phyloP scores from a whole-genome alignment of 2,113 vertebrate species.

The Cryptotis parvus region DNA sequence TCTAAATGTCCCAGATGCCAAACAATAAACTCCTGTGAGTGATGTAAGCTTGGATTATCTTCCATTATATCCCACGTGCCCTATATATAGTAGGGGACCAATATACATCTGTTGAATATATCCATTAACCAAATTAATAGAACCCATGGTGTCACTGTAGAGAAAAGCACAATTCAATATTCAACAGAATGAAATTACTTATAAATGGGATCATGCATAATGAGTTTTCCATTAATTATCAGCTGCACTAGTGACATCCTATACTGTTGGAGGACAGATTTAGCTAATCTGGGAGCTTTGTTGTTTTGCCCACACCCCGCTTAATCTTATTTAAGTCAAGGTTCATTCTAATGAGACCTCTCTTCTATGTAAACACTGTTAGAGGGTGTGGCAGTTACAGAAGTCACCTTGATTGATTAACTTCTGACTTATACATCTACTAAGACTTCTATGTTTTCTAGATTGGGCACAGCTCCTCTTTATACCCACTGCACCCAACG shows the following conservation, averaged over 20 bases:
- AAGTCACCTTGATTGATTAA: too few relatives aligned
- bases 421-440: too few relatives aligned
- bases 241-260: not conserved
- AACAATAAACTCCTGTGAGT: not conserved
- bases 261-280: not conserved
- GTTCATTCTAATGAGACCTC: too few relatives aligned
- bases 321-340: too few relatives aligned
- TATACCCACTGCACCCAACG: too few relatives aligned
- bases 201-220: slow-evolving; percentile 4
- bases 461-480: too few relatives aligned
- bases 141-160: not conserved
- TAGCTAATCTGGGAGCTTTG: too few relatives aligned
- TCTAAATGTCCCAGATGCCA: not conserved
- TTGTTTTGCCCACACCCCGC: too few relatives aligned
- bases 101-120: not conserved
- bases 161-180: slow-evolving; percentile 17
- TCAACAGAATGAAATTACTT: not conserved
- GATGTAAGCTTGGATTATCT: not conserved
- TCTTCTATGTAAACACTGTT: too few relatives aligned
- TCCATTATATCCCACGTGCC: not conserved
- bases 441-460: too few relatives aligned
- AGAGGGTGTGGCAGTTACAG: too few relatives aligned
- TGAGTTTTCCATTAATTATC: slow-evolving; percentile 52
- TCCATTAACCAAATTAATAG: not conserved
- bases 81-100: slow-evolving; percentile 21